Conservation (phyloP, 1,140 invertebrate species). For the Spodoptera frugiperda region DNA sequence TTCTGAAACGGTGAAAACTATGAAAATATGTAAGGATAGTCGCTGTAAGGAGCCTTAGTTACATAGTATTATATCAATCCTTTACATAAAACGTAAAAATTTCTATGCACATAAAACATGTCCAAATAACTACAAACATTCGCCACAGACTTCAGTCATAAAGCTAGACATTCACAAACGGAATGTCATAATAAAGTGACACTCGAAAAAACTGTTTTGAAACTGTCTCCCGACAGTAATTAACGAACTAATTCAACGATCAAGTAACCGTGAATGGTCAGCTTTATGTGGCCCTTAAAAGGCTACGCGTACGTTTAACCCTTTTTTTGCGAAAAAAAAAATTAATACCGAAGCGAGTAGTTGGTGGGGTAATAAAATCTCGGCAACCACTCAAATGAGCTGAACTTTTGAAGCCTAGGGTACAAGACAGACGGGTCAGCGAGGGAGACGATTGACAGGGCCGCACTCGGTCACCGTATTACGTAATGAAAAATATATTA, state of each 20-base stretch:
- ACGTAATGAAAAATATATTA: not conserved
- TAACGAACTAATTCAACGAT: constrained; percentile 78
- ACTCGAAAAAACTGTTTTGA: constrained; percentile 61
- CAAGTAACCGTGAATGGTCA: constrained; percentile 83
- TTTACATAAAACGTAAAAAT: not conserved
- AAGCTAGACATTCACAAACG: constrained; percentile 30
- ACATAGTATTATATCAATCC: no score
- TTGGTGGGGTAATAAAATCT: constrained; percentile 85
- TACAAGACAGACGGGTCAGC: constrained; percentile 84
- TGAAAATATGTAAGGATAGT: no score
- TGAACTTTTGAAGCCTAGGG: constrained; percentile 85
- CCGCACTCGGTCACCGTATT: constrained; percentile 57
- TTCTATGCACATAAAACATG: not conserved
- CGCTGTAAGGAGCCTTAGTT: no score
- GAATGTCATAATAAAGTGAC: constrained; percentile 28
- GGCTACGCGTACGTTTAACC: constrained; percentile 77
- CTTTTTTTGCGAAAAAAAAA: constrained; percentile 76
- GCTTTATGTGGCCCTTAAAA: constrained; percentile 77
- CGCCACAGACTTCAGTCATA: constrained; percentile 22
- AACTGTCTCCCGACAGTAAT: constrained; percentile 82
- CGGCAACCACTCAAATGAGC: constrained; percentile 84
- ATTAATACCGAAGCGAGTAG: constrained; percentile 75
- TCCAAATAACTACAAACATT: not conserved
- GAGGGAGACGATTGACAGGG: constrained; percentile 77
- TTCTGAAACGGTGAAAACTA: not conserved